These are phyloP conservation scores for Drosophila paracracens DNA, from an alignment of 2,888 invertebrate species.

Conservation along the genomic window DNA sequence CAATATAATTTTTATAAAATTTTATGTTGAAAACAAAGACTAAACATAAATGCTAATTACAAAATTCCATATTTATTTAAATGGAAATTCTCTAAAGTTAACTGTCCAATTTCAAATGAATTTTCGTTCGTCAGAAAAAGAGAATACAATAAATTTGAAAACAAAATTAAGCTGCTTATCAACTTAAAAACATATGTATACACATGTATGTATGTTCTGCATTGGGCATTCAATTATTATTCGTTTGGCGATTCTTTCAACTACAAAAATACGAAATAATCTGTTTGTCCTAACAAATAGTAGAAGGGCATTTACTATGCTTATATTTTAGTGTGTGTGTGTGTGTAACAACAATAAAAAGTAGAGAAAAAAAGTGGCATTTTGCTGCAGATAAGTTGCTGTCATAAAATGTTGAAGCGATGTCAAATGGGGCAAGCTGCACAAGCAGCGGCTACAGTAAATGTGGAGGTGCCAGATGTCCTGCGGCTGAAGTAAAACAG, in stretches of 20 bases:
- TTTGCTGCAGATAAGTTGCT: conserved; percentile 11
- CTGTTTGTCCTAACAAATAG: background rate
- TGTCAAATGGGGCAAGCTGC: conserved; percentile 19
- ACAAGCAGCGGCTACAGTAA: background rate
- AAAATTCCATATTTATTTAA: background rate
- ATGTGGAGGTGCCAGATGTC: conserved; percentile 1
- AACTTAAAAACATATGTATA: background rate
- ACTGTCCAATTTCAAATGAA: background rate
- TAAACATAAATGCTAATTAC: background rate
- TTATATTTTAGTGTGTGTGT: too few relatives aligned
- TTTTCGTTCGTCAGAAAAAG: too few relatives aligned
- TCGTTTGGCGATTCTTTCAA: background rate
- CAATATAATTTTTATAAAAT: background rate
- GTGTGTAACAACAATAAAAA: background rate
- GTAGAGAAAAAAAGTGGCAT: background rate
- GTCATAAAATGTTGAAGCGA: conserved; percentile 15
- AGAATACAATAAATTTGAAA: background rate
- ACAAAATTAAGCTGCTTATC: background rate
- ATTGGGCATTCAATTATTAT: background rate
- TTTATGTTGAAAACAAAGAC: fast-evolving
- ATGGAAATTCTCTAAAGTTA: background rate
- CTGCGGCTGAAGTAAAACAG: conserved; percentile 8
- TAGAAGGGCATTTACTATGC: background rate
- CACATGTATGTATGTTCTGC: background rate
- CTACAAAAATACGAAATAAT: background rate